Base-by-base conservation (phyloP, 2,888 invertebrate genomes). In the Phaonia tiefii region DNA sequence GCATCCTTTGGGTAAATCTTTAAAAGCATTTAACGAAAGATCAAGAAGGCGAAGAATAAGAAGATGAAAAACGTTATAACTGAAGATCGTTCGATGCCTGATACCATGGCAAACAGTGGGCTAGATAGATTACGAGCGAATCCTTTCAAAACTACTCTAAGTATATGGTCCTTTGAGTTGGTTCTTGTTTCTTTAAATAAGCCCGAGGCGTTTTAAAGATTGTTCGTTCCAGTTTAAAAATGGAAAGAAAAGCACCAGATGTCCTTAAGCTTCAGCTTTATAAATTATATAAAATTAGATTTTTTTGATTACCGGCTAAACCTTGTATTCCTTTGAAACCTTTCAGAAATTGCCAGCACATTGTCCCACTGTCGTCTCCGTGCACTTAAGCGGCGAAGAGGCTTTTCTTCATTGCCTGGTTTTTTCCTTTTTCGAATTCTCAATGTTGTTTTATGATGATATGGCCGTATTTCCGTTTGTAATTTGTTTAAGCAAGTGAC, bases 401-500 rank as follows among this genome's bases (percentile, higher is more conserved):
- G 37, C 15, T 60, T 37, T 63, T 22, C 56, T 51, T 70, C 69
- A 39, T 37, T 17, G 37, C 4, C 11, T 79, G 56, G 31, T 46
- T 26, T 42, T 26, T 56, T n/a, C n/a, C n/a, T n/a, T 1, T 65
- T 26, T 22, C 31, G 31, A 31, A 31, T 37, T 63, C 15, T 39
- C 63, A 15, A 8, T 42, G 51, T 66, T 75, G 71, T 75, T 11
- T 39, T 17, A 13, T 51, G 54, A 26, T 22, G 25, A 20, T 71
- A 74, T 81, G 66, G 15, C 31, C 79, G 76, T 72, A 83, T 73
- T 81, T 83, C 83, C 83, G 83, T 81, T 81, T 79, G 81, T 77
- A 81, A 83, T 83, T 83, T 83, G 81, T 81, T 83, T 37, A 70
- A 56, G 70, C 79, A 77, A 79, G 76, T 81, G 83, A 83, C 83